phyloP scores from a whole-genome alignment of 2,888 invertebrate genomes.

The Mantis religiosa region DNA sequence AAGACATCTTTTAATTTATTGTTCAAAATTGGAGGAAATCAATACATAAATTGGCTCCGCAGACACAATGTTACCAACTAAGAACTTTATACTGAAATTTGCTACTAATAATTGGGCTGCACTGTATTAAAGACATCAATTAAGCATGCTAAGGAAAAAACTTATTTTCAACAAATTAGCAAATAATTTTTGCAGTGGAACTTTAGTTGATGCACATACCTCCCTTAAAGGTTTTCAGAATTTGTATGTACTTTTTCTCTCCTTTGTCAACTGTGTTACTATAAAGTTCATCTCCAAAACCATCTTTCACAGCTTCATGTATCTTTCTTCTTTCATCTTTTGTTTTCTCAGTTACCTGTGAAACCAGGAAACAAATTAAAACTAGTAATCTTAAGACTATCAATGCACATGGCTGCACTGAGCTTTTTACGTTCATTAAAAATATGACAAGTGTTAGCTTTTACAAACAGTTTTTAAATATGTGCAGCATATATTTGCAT shows the following conservation, averaged over 20 bases:
- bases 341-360: conserved; percentile 55
- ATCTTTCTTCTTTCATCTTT: conserved; percentile 70
- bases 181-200: too few species aligned
- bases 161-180: too few species aligned
- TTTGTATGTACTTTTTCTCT: conserved; percentile 59
- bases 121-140: too few species aligned
- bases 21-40: too few species aligned
- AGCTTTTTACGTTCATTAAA: not conserved
- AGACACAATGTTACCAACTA: too few species aligned
- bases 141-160: too few species aligned
- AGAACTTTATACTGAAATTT: too few species aligned
- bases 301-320: conserved; percentile 66
- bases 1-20: too few species aligned
- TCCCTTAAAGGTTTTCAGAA: conserved; percentile 52
- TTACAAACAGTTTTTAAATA: not conserved
- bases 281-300: conserved; percentile 59
- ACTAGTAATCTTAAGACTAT: not conserved
- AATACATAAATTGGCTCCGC: too few species aligned
- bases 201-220: conserved; percentile 36
- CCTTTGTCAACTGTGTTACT: conserved; percentile 64
- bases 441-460: not conserved
- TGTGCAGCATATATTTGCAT: too few species aligned
- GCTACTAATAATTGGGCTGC: too few species aligned
- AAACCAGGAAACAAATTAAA: not conserved
- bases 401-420: not conserved